Evolutionary conservation across 2,888 invertebrate species (phyloP), one percentile per base, ranked within the genome.

Genomic region (Drosophila cognata): DNA sequence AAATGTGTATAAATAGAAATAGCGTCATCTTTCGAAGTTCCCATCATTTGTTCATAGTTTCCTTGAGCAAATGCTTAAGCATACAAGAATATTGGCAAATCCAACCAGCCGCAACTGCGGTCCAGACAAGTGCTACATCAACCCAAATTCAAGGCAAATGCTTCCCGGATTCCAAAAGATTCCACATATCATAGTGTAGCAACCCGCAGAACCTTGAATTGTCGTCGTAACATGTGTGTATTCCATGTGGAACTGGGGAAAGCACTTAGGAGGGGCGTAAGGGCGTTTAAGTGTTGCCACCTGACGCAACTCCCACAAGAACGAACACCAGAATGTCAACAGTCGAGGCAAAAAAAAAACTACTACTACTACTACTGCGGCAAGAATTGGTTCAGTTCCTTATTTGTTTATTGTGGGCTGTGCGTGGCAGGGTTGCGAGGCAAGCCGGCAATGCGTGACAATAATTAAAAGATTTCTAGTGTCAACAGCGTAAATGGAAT

Each of bases 401-500:
- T 77, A 67, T 78, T 80, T 80, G 72, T 43, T 79, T 63, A 80
- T 61, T 77, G 71, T 71, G 67, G 41, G 64, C 65, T 58, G 62
- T 63, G 69, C 58, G 69, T 64, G 63, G 50, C 28, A 28, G 29
- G 56, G 61, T 58, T 50, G 62, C 35, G 63, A 21, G 65, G 46
- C 46, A 25, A 25, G 25, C 16, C 51, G 61, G 36, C 53, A 66
- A 66, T 79, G 81, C 84, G 84, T 81, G 82, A 82, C 79, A 89
- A 85, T 85, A 90, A 89, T 91, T 90, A 90, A 91, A 88, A 88
- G 83, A 82, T 82, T 86, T 81, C 67, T 77, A 80, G 73, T 87
- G 89, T 91, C 87, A 89, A 89, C 82, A 89, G 70, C 78, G 68
- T 85, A 88, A 89, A 89, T 89, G 88, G 86, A 89, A 89, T 89